Base-by-base conservation (phyloP, 2,113 vertebrate genomes). In the Coptodon bakossiorum region DNA sequence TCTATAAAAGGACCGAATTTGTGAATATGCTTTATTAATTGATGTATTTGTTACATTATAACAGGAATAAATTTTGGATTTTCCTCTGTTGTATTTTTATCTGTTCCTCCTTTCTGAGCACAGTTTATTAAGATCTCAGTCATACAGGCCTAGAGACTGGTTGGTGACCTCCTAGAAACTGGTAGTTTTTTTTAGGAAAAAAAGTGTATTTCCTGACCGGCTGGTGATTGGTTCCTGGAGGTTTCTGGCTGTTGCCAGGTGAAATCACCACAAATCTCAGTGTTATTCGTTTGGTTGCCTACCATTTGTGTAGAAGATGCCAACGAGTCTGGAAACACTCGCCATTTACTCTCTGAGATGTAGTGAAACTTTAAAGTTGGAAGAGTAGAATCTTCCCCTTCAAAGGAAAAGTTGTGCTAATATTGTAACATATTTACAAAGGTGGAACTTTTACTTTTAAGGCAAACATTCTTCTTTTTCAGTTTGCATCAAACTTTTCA, bases 161-260 rank as follows among this genome's bases (percentile, higher is more conserved):
- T 38, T 38, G 6, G 61, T 22, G 34, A 38, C 61, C 61, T 71
- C 19, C 63, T 1, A 7, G 36, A 22, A 68, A 40, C n/a, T 3
- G 11, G 10, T 40, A 8, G 63, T 13, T 8, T 22, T 8, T 22
- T 38, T 40, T 40, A 22, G 10, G 54, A 1, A 27, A 52, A 56
- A 56, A 56, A 24, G 22, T 27, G 22, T 56, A 7, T 63, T 5
- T 40, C 34, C 63, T 22, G 0, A 40, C 3, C 3, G 0, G 1
- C 11, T 22, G 36, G 19, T 68, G 36, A 40, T 13, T 40, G 63
- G 63, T 68, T 40, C 7, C 36, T 68, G 63, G 63, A 68, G 36
- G 4, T 68, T 9, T 68, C 63, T 68, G 63, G 36, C 63, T 38
- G 31, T 66, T 66, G 61, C 61, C 31, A 38, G 61, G 31, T 2